A percentile compares a stretch with the other conserved stretches of the same genome.
phyloP scores from a whole-genome alignment of 1,140 invertebrate genomes.

The Drosophila burlai region DNA sequence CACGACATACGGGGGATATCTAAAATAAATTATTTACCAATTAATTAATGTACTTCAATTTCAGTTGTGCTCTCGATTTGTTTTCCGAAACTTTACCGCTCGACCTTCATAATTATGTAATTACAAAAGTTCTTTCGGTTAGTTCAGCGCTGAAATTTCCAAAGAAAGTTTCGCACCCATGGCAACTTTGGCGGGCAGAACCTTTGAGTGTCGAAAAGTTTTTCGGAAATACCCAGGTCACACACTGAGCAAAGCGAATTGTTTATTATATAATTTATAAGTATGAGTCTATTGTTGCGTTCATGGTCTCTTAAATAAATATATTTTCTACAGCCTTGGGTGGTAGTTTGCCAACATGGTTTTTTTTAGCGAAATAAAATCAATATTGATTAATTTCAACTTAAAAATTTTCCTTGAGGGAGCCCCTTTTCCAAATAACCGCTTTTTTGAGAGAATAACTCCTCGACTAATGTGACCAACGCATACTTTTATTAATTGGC shows the following conservation, averaged over 20 bases:
- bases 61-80: slow-evolving; percentile 53
- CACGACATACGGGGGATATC: slow-evolving; percentile 9
- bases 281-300: too few species aligned
- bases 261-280: too few species aligned
- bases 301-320: too few species aligned
- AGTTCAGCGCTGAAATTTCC: slow-evolving; percentile 45
- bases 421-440: too few species aligned
- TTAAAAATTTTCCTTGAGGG: too few species aligned
- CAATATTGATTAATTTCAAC: too few species aligned
- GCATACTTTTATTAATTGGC: too few species aligned
- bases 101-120: slow-evolving; percentile 82
- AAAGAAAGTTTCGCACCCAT: slow-evolving; percentile 66
- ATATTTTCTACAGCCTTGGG: too few species aligned
- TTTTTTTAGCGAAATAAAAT: too few species aligned
- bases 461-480: too few species aligned
- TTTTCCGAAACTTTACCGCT: slow-evolving; percentile 56
- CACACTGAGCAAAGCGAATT: slow-evolving; percentile 1
- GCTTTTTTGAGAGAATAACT: too few species aligned
- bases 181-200: slow-evolving; percentile 63
- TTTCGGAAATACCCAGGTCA: slow-evolving; percentile 27
- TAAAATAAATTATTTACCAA: slow-evolving; percentile 75
- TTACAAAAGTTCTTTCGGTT: slow-evolving; percentile 71
- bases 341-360: too few species aligned
- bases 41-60: slow-evolving; percentile 80
- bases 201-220: slow-evolving; percentile 63